phyloP scores from a whole-genome alignment of 1,140 invertebrate species.

The Dryas iulia region DNA sequence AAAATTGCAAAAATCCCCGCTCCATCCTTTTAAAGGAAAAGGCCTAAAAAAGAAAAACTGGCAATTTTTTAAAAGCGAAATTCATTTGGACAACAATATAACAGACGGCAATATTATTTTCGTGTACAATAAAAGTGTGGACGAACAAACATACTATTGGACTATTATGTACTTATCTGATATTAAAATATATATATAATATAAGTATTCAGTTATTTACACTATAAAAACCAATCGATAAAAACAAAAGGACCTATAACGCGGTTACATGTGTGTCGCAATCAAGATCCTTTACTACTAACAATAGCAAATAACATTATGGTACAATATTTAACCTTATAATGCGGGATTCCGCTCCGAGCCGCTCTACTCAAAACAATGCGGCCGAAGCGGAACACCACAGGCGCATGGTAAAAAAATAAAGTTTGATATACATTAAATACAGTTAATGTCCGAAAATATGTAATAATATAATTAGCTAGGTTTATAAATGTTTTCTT shows the following conservation, averaged over 20 bases:
- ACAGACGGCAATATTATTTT: conserved; percentile 69
- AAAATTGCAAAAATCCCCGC: conserved; percentile 34
- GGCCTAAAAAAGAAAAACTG: conserved; percentile 13
- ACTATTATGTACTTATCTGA: conserved; percentile 68
- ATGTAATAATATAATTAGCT: conserved; percentile 51
- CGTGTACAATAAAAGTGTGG: conserved; percentile 70
- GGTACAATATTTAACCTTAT: conserved; percentile 35
- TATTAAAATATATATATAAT: conserved; percentile 49
- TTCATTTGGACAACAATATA: conserved; percentile 69
- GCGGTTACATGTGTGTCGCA: conserved; percentile 26
- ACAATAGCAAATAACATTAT: conserved; percentile 49
- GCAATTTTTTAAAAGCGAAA: conserved; percentile 48
- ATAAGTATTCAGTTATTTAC: conserved; percentile 62
- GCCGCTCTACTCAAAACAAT: neutral
- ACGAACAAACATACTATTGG: conserved; percentile 74
- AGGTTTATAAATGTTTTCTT: conserved; percentile 47
- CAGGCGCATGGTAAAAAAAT: conserved; percentile 32
- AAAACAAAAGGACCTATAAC: conserved; percentile 38
- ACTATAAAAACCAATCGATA: conserved; percentile 59
- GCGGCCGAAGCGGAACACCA: conserved; percentile 1
- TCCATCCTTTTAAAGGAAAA: conserved; percentile 26
- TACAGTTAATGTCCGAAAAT: conserved; percentile 51
- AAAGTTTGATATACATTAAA: conserved; percentile 42
- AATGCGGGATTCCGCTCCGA: conserved; percentile 12
- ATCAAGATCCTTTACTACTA: conserved; percentile 34